Evolutionary conservation across 2,113 vertebrate genomes (phyloP), one percentile per base, ranked within the genome.

Genomic region (Ochotona princeps): DNA sequence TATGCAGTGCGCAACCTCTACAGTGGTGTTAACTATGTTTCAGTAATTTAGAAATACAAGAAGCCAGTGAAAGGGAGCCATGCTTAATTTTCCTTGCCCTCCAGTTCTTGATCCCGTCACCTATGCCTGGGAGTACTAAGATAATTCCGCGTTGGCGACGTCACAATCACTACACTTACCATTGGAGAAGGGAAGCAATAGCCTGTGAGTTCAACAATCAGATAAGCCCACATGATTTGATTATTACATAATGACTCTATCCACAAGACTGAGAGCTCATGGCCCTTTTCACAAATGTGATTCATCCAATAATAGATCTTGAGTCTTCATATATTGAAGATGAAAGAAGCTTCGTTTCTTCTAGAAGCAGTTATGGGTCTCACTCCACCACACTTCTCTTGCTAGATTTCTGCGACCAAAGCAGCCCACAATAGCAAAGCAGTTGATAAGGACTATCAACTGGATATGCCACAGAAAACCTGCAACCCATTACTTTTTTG

Each of bases 41-140:
- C 47, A 44, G 12, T 67, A 87, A 66, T 30, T 30, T 32, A 30
- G 18, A 17, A 76, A 60, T 57, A 6, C 9, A 83, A 73, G 49
- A 74, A 80, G 32, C 13, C 70, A 81, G 23, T 28, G 17, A 28
- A n/a, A 89, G 25, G 35, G 18, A 26, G 35, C 10, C 17, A 23
- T 25, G 47, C 57, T 87, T 88, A 88, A 20, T 76, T 91, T 89
- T 89, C 72, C 7, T 70, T 88, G 6, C 18, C 20, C 23, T 84
- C 25, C 76, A 21, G 32, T 9, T 35, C 69, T 86, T 78, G 35
- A 70, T 75, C 83, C 95, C 83, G 74, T 63, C 70, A 83, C 25
- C 65, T 78, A 12, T 60, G 75, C 23, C 7, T 87, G 84, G 60
- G 7, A 75, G 18, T 67, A 81, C 47, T 57, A 75, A 91, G 72